phyloP scores from a whole-genome alignment of 2,888 invertebrate species.

The Hirtodrosophila histrioides region DNA sequence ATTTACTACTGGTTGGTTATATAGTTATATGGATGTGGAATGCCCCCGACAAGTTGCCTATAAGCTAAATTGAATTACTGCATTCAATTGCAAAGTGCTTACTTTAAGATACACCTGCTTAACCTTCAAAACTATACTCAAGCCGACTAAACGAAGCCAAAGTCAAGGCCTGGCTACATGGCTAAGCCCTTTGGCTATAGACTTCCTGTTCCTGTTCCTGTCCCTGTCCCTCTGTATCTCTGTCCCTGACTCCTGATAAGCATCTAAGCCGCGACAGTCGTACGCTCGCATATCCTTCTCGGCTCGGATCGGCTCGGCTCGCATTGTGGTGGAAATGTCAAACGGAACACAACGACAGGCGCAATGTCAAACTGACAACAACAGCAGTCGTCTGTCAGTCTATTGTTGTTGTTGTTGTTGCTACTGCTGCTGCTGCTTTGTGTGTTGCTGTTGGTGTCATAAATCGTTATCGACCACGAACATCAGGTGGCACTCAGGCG shows the following conservation, averaged over 20 bases:
- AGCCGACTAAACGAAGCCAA: slow-evolving; percentile 2
- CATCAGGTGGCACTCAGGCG: slow-evolving; percentile 81
- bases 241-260: slow-evolving; percentile 49
- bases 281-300: slow-evolving; percentile 44
- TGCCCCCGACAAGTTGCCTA: slow-evolving; percentile 41
- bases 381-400: slow-evolving; percentile 57
- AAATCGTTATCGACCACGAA: slow-evolving; percentile 82
- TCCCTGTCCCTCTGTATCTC: background rate
- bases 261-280: slow-evolving; percentile 68
- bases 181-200: slow-evolving; percentile 49
- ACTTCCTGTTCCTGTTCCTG: slow-evolving; percentile 46
- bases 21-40: slow-evolving; percentile 48
- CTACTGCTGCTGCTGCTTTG: slow-evolving; percentile 23
- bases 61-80: slow-evolving; percentile 40
- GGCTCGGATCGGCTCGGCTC: slow-evolving; percentile 2
- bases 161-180: slow-evolving; percentile 34
- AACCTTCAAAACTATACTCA: slow-evolving; percentile 36
- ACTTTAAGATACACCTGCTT: slow-evolving; percentile 49
- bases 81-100: slow-evolving; percentile 21
- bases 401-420: slow-evolving; percentile 28
- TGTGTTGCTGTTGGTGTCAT: slow-evolving; percentile 64
- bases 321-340: slow-evolving; percentile 53
- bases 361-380: slow-evolving; percentile 63
- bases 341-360: slow-evolving; percentile 51
- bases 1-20: slow-evolving; percentile 36